Evolutionary conservation across 2,113 vertebrate species (phyloP), one percentile per base, ranked within the genome.

Genomic region (Gadus chalcogrammus): DNA sequence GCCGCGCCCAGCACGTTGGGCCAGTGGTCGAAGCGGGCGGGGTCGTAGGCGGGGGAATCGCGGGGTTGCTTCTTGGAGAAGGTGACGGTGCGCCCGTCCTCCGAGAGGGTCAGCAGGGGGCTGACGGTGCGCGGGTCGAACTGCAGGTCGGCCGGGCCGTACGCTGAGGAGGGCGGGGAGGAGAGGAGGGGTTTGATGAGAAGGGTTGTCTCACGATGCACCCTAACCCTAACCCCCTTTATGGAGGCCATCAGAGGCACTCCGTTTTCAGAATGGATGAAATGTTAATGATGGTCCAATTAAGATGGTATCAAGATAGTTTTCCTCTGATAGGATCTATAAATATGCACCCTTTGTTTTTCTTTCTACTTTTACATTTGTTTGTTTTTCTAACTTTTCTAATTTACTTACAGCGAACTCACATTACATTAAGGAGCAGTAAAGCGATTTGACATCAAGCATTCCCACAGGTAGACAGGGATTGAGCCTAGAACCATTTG

Each of bases 1-100:
- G 55, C 74, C 0, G 88, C 77, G 0, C 94, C 94, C 78, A 99
- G 86, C 2, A 94, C 95, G 0, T 98, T 98, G 86, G 96, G 96
- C 96, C 94, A 98, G 80, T 84, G 88, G 88, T 98, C 95, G 52
- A 98, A 99, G 3, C 93, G 93, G 5, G 94, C 92, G 0, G 94
- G 93, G 82, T 92, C 84, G 38, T 91, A 89, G 16, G 85, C 89
- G 0, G 1, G 81, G 35, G 89, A 84, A 65, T 82, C 72, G 65
- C 92, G 93, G 2, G 86, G 93, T 1, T 85, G 94, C 83, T 94
- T 97, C 64, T 89, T 76, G 3, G 72, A 83, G 90, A 96, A 99
- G 60, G 91, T 95, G 82, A 97, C 76, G 17, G 92, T 95, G 82
- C 82, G 90, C 70, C 76, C 80, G 77, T 96, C 93, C 0, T 93